A percentile compares a stretch with the other conserved stretches of the same genome.
phyloP scores from a whole-genome alignment of 2,888 invertebrate species.

The Cotesia congregata region DNA sequence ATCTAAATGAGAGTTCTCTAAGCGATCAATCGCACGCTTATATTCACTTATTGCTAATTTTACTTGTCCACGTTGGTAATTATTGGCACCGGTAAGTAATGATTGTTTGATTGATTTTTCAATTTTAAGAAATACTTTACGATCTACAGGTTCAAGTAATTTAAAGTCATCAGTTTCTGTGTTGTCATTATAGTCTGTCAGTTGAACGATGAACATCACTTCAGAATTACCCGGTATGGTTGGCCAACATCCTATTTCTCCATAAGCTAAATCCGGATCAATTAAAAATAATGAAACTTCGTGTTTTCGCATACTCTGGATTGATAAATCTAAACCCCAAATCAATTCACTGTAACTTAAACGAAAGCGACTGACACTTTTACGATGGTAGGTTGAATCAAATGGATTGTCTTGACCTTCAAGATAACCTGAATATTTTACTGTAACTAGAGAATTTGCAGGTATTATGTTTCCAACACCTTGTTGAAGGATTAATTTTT shows the following conservation, averaged over 20 bases:
- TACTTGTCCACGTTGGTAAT: conserved; percentile 72
- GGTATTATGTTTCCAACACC: conserved; percentile 77
- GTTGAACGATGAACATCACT: conserved; percentile 81
- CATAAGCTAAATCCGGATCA: conserved; percentile 81
- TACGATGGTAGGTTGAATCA: conserved; percentile 77
- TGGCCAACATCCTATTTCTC: conserved; percentile 82
- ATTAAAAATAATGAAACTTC: conserved; percentile 86
- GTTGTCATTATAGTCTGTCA: conserved; percentile 75
- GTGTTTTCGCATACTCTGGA: conserved; percentile 83
- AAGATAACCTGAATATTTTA: conserved; percentile 80
- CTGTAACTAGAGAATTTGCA: conserved; percentile 73
- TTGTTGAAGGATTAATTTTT: conserved; percentile 74
- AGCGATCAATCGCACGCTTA: conserved; percentile 75
- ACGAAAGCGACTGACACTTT: conserved; percentile 70
- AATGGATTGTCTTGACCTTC: conserved; percentile 81
- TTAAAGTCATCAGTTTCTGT: conserved; percentile 71
- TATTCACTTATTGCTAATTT: conserved; percentile 70
- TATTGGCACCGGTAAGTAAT: conserved; percentile 76
- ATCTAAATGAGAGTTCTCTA: conserved; percentile 78
- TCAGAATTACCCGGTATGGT: conserved; percentile 82
- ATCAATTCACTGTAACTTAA: conserved; percentile 68
- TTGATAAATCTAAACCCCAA: conserved; percentile 79
- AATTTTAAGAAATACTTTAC: conserved; percentile 75
- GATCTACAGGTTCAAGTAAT: conserved; percentile 73
- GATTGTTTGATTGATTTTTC: conserved; percentile 75